These are phyloP conservation scores for Solea senegalensis DNA, from an alignment of 2,113 vertebrate species.

Conservation along the genomic window DNA sequence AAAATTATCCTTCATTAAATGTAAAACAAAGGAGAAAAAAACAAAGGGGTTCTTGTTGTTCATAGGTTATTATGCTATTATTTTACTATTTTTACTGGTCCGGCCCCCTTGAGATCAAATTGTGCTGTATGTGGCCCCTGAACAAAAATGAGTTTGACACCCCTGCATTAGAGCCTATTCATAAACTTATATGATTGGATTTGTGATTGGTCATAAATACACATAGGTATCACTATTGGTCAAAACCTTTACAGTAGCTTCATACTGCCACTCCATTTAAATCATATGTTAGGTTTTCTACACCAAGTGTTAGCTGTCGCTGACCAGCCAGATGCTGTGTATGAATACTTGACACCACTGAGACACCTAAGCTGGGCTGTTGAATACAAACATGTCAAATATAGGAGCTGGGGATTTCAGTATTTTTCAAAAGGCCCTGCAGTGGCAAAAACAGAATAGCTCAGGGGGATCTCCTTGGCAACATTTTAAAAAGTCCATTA, in stretches of 20 bases:
- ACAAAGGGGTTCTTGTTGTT: too few relatives aligned
- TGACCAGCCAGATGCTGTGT: constrained; percentile 2
- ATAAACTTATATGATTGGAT: too few relatives aligned
- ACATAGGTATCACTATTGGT: too few relatives aligned
- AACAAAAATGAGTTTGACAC: too few relatives aligned
- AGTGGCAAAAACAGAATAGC: constrained; percentile 37
- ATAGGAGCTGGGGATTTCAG: constrained; percentile 36
- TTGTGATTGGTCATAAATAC: too few relatives aligned
- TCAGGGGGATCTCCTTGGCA: constrained; percentile 45
- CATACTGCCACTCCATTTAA: background rate
- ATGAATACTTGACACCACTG: constrained; percentile 14
- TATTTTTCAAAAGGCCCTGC: constrained; percentile 29
- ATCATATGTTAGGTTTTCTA: constrained; percentile 5
- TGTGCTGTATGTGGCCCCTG: too few relatives aligned
- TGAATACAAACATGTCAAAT: constrained; percentile 53
- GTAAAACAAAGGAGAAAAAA: too few relatives aligned
- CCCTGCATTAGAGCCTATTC: too few relatives aligned
- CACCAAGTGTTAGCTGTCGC: constrained; percentile 1
- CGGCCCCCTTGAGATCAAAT: too few relatives aligned
- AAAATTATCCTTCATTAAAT: too few relatives aligned
- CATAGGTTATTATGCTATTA: too few relatives aligned
- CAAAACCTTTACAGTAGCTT: background rate
- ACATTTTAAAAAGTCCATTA: constrained; percentile 70
- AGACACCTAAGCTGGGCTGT: constrained; percentile 14
- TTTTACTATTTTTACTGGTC: too few relatives aligned